Percentiles rank a stretch among this genome's conserved stretches.
Conservation (phyloP, 2,797 vertebrate genomes). For the Paguma larvata region DNA sequence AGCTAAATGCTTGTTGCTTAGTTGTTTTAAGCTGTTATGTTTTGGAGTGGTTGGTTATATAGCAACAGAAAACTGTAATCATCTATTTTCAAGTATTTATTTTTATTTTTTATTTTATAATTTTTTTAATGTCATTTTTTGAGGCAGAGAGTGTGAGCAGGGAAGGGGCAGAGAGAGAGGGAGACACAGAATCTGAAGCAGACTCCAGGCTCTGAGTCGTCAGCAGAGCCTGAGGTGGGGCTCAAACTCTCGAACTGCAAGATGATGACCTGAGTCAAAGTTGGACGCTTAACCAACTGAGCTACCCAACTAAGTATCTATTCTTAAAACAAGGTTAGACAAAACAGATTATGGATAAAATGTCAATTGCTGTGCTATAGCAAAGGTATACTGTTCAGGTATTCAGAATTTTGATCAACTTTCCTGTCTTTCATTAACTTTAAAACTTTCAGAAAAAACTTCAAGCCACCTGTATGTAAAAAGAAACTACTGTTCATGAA, state of each 20-base stretch:
- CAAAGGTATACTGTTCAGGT: not conserved
- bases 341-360: not conserved
- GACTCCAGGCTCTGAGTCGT: not conserved
- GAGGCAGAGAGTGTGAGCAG: not conserved
- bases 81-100: not conserved
- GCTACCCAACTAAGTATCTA: not conserved
- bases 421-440: not conserved
- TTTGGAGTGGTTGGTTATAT: not conserved
- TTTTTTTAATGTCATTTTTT: too few species aligned
- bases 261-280: not conserved
- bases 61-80: not conserved
- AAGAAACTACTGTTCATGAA: not conserved
- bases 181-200: not conserved
- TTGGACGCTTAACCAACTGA: not conserved
- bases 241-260: not conserved
- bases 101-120: not conserved
- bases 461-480: not conserved
- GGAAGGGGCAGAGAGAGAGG: not conserved
- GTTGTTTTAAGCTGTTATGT: not conserved
- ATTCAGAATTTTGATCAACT: not conserved
- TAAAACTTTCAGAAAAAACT: not conserved
- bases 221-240: accelerated
- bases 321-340: slow-evolving; percentile 46
- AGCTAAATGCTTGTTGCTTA: not conserved
- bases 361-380: not conserved